Evolutionary conservation across 2,888 invertebrate species (phyloP).

Genomic region (Ephialtes manifestator): DNA sequence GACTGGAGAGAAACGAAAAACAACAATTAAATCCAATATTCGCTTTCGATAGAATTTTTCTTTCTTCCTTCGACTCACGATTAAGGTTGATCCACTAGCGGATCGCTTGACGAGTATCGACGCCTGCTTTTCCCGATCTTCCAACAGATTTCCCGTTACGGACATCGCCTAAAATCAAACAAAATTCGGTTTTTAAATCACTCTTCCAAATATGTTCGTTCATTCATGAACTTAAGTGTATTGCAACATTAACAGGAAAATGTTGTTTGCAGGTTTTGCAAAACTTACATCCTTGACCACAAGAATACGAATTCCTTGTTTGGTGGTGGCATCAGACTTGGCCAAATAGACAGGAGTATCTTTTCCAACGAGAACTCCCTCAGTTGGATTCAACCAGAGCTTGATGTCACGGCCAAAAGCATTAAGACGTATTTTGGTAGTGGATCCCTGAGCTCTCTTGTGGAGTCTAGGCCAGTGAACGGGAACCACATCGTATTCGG

Average conservation of each 20-base stretch:
- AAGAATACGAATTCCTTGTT: constrained; percentile 22
- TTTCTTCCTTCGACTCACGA: constrained; percentile 37
- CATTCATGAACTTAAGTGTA: not conserved
- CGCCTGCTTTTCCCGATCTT: constrained; percentile 43
- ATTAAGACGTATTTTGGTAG: constrained; percentile 51
- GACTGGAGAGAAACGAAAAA: constrained; percentile 29
- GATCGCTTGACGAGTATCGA: constrained; percentile 49
- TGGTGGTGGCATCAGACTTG: not conserved
- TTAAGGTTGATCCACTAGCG: constrained; percentile 11
- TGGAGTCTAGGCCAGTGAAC: constrained; percentile 62
- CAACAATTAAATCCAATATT: not conserved
- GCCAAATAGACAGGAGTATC: constrained; percentile 64
- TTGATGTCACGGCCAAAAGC: constrained; percentile 64
- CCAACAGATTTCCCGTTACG: constrained; percentile 32
- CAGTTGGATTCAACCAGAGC: constrained; percentile 63
- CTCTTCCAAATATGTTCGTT: not conserved
- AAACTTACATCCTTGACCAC: constrained; percentile 10
- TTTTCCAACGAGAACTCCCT: constrained; percentile 53
- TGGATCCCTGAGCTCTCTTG: constrained; percentile 11
- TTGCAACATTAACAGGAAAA: not conserved
- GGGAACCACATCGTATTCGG: constrained; percentile 59
- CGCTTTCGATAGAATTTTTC: not conserved
- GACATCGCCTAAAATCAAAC: constrained; percentile 39
- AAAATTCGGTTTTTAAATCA: not conserved
- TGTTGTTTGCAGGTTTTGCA: not conserved